Evolutionary conservation across 2,113 vertebrate genomes (phyloP).

Genomic region (Salvelinus sp.): DNA sequence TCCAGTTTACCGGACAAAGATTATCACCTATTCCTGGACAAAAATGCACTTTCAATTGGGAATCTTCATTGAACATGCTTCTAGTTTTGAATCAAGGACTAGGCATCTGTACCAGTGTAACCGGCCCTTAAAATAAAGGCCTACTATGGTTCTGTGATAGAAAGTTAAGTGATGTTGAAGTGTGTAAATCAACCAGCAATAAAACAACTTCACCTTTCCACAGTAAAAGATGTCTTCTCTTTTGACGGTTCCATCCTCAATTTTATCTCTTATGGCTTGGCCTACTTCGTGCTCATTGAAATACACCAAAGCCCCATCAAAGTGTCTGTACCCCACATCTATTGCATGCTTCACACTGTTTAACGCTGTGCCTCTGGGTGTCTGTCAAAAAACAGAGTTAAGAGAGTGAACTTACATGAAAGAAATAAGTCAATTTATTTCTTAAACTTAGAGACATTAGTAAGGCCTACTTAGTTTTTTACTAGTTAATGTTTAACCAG

Average conservation of each 20-base stretch:
- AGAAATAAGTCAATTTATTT: neutral
- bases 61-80: no score
- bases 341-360: conserved; percentile 85
- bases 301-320: conserved; percentile 89
- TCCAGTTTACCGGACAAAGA: neutral
- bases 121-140: no score
- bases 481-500: neutral
- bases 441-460: neutral
- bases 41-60: no score
- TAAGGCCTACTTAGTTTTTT: no score
- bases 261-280: conserved; percentile 85
- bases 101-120: no score
- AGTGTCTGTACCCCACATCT: conserved; percentile 86
- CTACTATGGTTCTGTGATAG: no score
- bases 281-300: conserved; percentile 90
- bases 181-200: conserved; percentile 2
- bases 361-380: conserved; percentile 70
- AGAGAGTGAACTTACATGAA: neutral
- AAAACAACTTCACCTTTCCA: conserved; percentile 81
- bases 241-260: conserved; percentile 83
- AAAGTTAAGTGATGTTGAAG: no score
- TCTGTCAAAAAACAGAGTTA: conserved; percentile 65
- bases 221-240: conserved; percentile 94
- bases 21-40: neutral
- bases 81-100: no score